phyloP scores from a whole-genome alignment of 2,113 vertebrate species.

The Misgurnus mizolepis region DNA sequence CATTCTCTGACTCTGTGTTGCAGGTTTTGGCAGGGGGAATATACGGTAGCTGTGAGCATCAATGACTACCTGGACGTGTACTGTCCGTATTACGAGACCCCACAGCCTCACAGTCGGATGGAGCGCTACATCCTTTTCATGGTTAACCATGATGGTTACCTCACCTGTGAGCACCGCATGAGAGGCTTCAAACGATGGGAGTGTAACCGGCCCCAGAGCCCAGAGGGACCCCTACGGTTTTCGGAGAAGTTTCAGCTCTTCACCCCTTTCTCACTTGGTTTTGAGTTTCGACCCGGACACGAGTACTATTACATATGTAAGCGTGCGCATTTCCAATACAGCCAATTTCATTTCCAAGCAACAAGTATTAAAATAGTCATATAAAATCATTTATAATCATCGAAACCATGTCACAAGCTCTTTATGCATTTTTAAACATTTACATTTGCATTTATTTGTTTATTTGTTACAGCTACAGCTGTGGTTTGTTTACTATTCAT shows the following conservation, averaged over 20 bases:
- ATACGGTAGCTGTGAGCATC: conserved; percentile 93
- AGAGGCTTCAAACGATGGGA: conserved; percentile 97
- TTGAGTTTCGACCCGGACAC: conserved; percentile 94
- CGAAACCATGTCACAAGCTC: too few species aligned
- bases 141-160: conserved; percentile 91
- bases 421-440: too few species aligned
- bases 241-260: conserved; percentile 99
- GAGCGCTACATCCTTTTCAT: conserved; percentile 95
- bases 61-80: conserved; percentile 98
- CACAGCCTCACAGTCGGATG: conserved; percentile 84
- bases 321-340: conserved; percentile 56
- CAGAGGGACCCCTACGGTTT: conserved; percentile 91
- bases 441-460: too few species aligned
- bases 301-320: conserved; percentile 98
- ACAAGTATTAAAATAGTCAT: too few species aligned
- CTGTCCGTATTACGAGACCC: conserved; percentile 91
- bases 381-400: too few species aligned
- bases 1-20: conserved; percentile 35
- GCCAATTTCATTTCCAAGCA: neutral
- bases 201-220: conserved; percentile 89
- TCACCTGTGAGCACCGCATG: conserved; percentile 90
- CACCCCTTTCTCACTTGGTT: conserved; percentile 96
- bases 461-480: neutral
- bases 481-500: neutral
- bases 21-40: conserved; percentile 92